A percentile compares a stretch with the other conserved stretches of the same genome.
Evolutionary conservation across 2,797 vertebrate genomes (phyloP).

Genomic region (Fistularia tabacaria): DNA sequence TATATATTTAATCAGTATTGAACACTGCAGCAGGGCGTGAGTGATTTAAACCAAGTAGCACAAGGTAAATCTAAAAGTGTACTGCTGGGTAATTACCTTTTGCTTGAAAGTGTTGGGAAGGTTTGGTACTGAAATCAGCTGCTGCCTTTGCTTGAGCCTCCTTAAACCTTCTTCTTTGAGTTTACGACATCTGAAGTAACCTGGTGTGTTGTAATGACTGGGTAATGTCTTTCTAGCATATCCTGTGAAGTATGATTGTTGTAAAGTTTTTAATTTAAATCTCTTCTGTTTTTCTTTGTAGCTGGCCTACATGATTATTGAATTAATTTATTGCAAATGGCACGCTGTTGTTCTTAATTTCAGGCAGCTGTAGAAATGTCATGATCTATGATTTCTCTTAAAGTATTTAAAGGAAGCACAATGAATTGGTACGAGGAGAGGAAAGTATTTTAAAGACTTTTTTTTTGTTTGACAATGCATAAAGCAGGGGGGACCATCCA

Average conservation of each 20-base stretch:
- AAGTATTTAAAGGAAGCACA: slow-evolving; percentile 71
- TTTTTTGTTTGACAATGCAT: slow-evolving; percentile 46
- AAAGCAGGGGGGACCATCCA: slow-evolving; percentile 42
- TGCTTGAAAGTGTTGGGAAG: slow-evolving; percentile 28
- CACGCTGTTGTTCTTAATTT: slow-evolving; percentile 76
- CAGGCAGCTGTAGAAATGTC: slow-evolving; percentile 62
- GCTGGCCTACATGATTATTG: slow-evolving; percentile 94
- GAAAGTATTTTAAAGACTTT: slow-evolving; percentile 28
- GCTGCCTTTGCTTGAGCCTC: slow-evolving; percentile 39
- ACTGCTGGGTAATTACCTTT: slow-evolving; percentile 21
- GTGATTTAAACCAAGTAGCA: slow-evolving; percentile 26
- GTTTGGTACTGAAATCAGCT: slow-evolving; percentile 27
- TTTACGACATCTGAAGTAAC: slow-evolving; percentile 67
- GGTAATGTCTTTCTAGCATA: slow-evolving; percentile 75
- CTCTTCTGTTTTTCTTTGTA: slow-evolving; percentile 81
- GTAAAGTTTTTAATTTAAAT: slow-evolving; percentile 77
- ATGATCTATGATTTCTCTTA: slow-evolving; percentile 64
- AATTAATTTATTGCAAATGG: slow-evolving; percentile 91
- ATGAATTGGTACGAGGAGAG: slow-evolving; percentile 52
- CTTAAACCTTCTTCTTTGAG: slow-evolving; percentile 49
- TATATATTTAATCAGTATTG: slow-evolving; percentile 50
- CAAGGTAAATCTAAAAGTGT: slow-evolving; percentile 30
- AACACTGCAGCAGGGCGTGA: slow-evolving; percentile 31
- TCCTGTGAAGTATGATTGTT: slow-evolving; percentile 75
- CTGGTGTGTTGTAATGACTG: slow-evolving; percentile 59